Evolutionary conservation across 2,113 vertebrate species (phyloP).

Genomic region (Larimichthys polyactis): DNA sequence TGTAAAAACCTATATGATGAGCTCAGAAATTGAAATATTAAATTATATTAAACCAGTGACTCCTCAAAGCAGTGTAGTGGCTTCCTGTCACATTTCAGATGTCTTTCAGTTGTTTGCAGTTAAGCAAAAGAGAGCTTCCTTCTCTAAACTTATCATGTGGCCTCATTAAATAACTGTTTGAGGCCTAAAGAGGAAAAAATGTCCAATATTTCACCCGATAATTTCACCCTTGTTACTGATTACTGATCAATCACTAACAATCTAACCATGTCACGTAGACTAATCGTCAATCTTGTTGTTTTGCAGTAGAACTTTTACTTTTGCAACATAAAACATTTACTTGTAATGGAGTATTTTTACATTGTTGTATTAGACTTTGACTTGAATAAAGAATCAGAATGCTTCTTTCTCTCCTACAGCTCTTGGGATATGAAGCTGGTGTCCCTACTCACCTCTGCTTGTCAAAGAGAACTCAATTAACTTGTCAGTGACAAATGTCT

Average conservation of each 20-base stretch:
- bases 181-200: background rate
- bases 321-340: background rate
- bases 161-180: background rate
- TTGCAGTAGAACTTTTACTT: background rate
- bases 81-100: no score
- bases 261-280: background rate
- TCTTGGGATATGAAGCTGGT: background rate
- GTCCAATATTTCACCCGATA: background rate
- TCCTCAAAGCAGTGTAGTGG: no score
- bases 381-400: background rate
- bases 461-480: conserved; percentile 39
- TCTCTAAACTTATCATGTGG: no score
- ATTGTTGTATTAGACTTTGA: background rate
- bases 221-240: background rate
- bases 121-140: no score
- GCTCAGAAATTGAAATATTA: no score
- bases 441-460: conserved; percentile 33
- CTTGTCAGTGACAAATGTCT: conserved; percentile 49
- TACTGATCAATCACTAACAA: background rate
- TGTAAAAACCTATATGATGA: no score
- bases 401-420: background rate
- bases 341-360: background rate
- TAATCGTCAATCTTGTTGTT: background rate
- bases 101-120: no score
- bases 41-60: background rate